phyloP scores from a whole-genome alignment of 2,888 invertebrate genomes.

The Drosophila infuscata region DNA sequence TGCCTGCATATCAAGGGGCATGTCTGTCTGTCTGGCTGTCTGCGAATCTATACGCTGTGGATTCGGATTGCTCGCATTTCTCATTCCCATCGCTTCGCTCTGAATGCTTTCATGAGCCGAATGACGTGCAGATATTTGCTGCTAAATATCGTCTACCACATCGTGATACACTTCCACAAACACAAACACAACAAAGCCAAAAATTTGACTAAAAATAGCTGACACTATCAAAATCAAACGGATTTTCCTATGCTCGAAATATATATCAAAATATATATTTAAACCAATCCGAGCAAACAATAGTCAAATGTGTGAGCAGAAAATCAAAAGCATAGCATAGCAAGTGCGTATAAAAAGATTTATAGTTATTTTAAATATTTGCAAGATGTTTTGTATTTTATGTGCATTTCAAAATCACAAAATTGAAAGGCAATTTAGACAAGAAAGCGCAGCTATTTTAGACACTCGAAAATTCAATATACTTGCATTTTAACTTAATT shows the following conservation, averaged over 20 bases:
- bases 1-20: constrained; percentile 62
- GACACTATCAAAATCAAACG: constrained; percentile 54
- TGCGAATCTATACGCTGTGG: constrained; percentile 24
- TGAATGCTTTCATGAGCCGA: constrained; percentile 51
- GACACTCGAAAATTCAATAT: not conserved
- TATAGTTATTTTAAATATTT: constrained; percentile 45
- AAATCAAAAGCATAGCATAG: constrained; percentile 21
- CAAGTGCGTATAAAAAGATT: constrained; percentile 1
- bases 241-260: constrained; percentile 34
- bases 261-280: constrained; percentile 10
- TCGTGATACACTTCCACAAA: constrained; percentile 54
- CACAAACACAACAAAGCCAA: constrained; percentile 39
- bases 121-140: constrained; percentile 67
- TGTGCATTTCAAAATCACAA: constrained; percentile 15
- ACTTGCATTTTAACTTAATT: not conserved
- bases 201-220: constrained; percentile 65
- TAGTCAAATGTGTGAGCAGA: constrained; percentile 19
- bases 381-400: constrained; percentile 18
- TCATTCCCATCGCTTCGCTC: constrained; percentile 24
- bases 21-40: constrained; percentile 13
- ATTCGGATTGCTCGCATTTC: constrained; percentile 4
- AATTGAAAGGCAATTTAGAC: no score
- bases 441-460: not conserved
- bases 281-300: constrained; percentile 30
- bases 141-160: constrained; percentile 53